A percentile compares a stretch with the other conserved stretches of the same genome.
phyloP scores from a whole-genome alignment of 2,113 vertebrate species.

The Edolisoma coerulescens region DNA sequence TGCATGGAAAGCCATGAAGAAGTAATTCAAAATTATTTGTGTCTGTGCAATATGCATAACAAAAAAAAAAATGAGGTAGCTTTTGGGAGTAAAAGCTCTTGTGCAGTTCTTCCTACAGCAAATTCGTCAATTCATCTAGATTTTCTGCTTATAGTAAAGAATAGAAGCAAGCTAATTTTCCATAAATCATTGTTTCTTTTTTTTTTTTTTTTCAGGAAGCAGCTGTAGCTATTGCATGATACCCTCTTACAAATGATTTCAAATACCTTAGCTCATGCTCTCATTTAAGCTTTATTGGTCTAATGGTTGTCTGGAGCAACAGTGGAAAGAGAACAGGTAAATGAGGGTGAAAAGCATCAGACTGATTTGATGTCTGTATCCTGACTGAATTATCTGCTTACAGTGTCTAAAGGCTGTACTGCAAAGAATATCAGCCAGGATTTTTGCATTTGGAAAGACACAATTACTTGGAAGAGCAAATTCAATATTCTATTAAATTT shows the following conservation, averaged over 20 bases:
- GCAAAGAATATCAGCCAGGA: background rate
- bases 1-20: background rate
- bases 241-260: background rate
- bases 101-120: background rate
- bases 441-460: slow-evolving; percentile 5
- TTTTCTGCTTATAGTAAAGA: background rate
- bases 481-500: background rate
- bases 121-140: background rate
- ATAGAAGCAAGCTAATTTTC: background rate
- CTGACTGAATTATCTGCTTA: background rate
- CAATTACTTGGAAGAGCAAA: slow-evolving; percentile 3
- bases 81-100: background rate
- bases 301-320: slow-evolving; percentile 1
- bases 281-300: background rate
- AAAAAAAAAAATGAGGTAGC: background rate
- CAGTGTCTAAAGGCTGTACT: background rate
- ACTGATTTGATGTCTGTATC: background rate
- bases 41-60: background rate
- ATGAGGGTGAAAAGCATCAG: background rate
- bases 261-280: background rate
- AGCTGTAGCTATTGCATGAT: background rate
- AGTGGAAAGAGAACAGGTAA: background rate
- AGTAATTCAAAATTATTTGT: background rate
- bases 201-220: background rate
- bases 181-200: background rate